Percentiles rank a stretch among this genome's conserved stretches.
These are phyloP conservation scores for Glaucomys volans DNA, from an alignment of 2,113 vertebrate genomes.

Conservation along the genomic window DNA sequence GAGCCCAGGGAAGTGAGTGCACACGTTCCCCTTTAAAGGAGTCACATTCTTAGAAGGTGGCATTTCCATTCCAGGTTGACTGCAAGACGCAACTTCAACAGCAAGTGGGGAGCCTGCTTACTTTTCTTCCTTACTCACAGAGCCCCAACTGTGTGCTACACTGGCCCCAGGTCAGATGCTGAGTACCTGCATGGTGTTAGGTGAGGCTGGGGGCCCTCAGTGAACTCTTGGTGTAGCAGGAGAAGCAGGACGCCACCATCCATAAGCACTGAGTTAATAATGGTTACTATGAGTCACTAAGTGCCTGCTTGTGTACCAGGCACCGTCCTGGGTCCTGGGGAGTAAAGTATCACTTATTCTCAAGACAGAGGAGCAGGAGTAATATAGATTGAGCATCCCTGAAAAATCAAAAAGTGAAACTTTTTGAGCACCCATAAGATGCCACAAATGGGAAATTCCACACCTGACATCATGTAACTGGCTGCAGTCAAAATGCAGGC, in stretches of 20 bases:
- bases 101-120: neutral
- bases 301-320: neutral
- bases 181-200: neutral
- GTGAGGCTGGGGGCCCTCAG: neutral
- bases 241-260: neutral
- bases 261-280: neutral
- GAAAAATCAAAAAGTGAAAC: neutral
- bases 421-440: neutral
- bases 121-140: neutral
- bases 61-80: neutral
- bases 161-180: neutral
- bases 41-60: neutral
- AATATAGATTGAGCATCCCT: neutral
- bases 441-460: neutral
- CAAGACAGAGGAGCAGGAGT: neutral
- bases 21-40: neutral
- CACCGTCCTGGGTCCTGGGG: neutral
- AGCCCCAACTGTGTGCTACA: neutral
- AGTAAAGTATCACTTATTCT: neutral
- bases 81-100: neutral
- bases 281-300: neutral
- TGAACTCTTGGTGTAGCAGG: neutral
- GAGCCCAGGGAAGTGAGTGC: neutral
- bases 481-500: neutral
- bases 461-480: neutral